Evolutionary conservation across 2,113 vertebrate species (phyloP).

Genomic region (Psephotus haematonotus): DNA sequence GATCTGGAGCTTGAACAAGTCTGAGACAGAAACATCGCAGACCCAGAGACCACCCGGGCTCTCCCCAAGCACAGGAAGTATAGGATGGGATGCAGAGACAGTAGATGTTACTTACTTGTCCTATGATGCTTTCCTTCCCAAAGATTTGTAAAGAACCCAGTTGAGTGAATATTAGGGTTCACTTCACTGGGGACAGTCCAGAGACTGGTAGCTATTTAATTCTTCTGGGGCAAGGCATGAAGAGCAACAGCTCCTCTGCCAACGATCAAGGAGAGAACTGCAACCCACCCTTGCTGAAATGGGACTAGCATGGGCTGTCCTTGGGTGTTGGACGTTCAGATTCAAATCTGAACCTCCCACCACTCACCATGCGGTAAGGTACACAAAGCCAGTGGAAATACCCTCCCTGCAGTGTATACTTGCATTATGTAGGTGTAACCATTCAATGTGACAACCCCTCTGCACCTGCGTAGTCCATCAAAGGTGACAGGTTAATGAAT

Average conservation of each 20-base stretch:
- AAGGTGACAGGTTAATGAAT: neutral
- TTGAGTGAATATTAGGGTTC: neutral
- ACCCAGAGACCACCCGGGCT: neutral
- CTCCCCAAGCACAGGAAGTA: neutral
- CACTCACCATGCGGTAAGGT: neutral
- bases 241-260: neutral
- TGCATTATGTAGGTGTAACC: neutral
- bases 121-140: neutral
- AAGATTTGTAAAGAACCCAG: neutral
- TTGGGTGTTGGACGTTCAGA: neutral
- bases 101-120: neutral
- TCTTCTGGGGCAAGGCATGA: neutral
- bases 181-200: neutral
- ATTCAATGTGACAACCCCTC: neutral
- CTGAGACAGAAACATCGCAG: neutral
- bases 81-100: neutral
- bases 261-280: neutral
- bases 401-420: neutral
- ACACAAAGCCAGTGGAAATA: neutral
- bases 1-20: neutral
- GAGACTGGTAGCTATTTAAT: neutral
- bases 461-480: neutral
- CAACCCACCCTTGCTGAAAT: neutral
- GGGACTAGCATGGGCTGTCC: neutral
- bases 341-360: neutral